These are phyloP conservation scores for Cataglyphis albicans DNA, from an alignment of 2,888 invertebrate genomes.

Conservation along the genomic window DNA sequence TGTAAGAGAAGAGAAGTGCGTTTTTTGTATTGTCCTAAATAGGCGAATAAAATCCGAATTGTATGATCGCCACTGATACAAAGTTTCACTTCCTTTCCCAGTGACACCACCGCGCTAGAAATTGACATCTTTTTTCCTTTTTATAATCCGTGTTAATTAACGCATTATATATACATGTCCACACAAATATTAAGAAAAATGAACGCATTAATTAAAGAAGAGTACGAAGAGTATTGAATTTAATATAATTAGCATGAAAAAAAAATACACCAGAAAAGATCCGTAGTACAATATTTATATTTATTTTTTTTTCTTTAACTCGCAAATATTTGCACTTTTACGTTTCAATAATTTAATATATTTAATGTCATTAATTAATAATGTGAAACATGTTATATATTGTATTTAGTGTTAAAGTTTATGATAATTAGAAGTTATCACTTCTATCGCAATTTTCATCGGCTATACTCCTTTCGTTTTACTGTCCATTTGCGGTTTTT, in stretches of 20 bases:
- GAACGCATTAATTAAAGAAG: background rate
- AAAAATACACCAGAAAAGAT: background rate
- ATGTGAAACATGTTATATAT: background rate
- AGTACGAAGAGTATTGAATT: background rate
- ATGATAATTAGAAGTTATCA: background rate
- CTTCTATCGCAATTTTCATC: background rate
- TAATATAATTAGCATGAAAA: background rate
- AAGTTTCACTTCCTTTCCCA: conserved; percentile 2
- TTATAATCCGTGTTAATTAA: conserved; percentile 4
- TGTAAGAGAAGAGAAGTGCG: background rate
- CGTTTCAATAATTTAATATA: background rate
- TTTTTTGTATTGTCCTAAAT: background rate
- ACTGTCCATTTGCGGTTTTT: background rate
- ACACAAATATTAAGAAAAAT: background rate
- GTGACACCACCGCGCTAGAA: conserved; percentile 58
- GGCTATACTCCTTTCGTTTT: background rate
- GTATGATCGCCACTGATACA: conserved; percentile 21
- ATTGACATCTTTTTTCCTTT: background rate
- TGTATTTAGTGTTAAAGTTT: background rate
- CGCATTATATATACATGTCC: background rate
- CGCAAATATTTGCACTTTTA: background rate
- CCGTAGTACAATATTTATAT: background rate
- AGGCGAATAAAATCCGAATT: conserved; percentile 35
- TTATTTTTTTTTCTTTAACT: background rate
- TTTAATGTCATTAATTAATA: background rate